Base-by-base conservation (phyloP, 1,140 invertebrate species). In the Zaprionus davidi region DNA sequence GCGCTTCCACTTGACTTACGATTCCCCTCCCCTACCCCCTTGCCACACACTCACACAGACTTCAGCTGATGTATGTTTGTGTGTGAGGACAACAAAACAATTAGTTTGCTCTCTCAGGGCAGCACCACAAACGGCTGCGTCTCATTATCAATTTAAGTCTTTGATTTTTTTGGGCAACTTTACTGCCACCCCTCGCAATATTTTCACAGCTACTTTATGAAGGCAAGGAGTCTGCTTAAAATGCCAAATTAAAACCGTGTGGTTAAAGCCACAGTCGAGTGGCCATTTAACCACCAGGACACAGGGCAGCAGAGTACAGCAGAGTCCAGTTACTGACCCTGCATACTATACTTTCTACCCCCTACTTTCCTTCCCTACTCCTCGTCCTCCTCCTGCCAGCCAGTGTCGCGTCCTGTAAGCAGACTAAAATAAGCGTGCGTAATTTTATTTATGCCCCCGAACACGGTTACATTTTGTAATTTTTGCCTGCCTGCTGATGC, bases 341-440 rank as follows among this genome's bases (percentile, higher is more conserved):
- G 13, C 26, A 13, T 44, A 20, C 41, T 5, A 24, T 28, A 13
- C 38, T 41, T 26, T 49, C 1, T 11, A 46, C 55, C 24, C 44
- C 31, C 9, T 34, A 9, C 9, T 34, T 12, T 4, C 17, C 24
- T 15, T 11, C 2, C n/a, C 24, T 26, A 7, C 56, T 1, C 31
- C 36, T 66, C 22, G 62, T 44, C 44, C 15, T 1, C 31, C 36
- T 66, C 26, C 36, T 20, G n/a, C n/a, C 55, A 34, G 15, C 15
- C 38, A 41, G 41, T 49, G 36, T 38, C 24, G 66, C 60, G 57
- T 59, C 53, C 81, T 90, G 85, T 90, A 90, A 90, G 85, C 85
- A 90, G 85, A 90, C 86, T 88, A 92, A 92, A 92, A 92, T 92
- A 92, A 92, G 91, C 91, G 91, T 92, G 84, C 91, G 91, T 92